These are phyloP conservation scores for Rhinogobio ventralis DNA, from an alignment of 2,797 vertebrate genomes.

Conservation along the genomic window DNA sequence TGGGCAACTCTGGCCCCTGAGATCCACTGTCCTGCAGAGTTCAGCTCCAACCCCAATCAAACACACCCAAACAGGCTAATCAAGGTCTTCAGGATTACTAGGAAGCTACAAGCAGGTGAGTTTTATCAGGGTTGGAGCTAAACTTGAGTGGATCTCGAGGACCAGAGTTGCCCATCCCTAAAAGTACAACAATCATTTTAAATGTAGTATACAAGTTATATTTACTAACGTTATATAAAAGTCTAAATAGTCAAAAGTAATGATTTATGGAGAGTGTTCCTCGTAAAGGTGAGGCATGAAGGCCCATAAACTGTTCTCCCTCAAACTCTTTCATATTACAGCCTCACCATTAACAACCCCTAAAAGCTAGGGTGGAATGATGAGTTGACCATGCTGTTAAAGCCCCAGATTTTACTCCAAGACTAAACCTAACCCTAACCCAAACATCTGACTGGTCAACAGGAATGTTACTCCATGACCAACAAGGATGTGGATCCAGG, in stretches of 20 bases:
- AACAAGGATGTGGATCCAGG: neutral
- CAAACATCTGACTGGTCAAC: neutral
- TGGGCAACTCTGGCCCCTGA: too few relatives aligned
- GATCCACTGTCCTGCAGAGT: too few relatives aligned
- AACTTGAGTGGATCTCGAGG: neutral
- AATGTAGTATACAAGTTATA: neutral
- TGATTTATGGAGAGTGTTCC: conserved; percentile 32
- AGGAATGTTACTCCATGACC: neutral
- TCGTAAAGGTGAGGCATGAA: conserved; percentile 56
- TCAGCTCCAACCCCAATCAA: too few relatives aligned
- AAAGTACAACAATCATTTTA: neutral
- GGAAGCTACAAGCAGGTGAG: too few relatives aligned
- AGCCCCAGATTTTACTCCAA: conserved; percentile 10
- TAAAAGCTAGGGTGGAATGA: neutral
- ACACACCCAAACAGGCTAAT: too few relatives aligned
- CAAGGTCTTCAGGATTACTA: too few relatives aligned
- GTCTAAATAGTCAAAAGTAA: conserved; percentile 2
- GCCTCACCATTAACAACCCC: neutral
- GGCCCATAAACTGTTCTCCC: conserved; percentile 63
- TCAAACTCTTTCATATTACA: conserved; percentile 28
- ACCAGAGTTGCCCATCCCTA: neutral
- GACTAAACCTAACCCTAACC: neutral
- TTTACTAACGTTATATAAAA: neutral
- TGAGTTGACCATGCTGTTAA: neutral
- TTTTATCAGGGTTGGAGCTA: too few relatives aligned